Evolutionary conservation across 2,797 vertebrate species (phyloP), one percentile per base, ranked within the genome.

Genomic region (Anas bahamensis): DNA sequence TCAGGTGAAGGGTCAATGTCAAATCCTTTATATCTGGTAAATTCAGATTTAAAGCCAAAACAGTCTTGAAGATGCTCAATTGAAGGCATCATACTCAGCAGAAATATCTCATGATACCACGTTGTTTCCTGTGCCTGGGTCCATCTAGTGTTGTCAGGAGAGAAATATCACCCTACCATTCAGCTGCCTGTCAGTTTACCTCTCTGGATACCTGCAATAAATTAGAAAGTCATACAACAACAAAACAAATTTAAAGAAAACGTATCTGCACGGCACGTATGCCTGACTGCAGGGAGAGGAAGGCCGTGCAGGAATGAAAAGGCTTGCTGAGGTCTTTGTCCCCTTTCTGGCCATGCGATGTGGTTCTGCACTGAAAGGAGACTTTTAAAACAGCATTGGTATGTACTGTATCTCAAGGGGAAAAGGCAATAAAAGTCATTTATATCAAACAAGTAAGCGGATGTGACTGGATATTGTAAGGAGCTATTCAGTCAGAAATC

Each of bases 1-100:
- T 86, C 87, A 93, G 84, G 66, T 90, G 89, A 95, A 94, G 90
- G 90, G 93, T 90, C 90, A 86, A 70, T 78, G 68, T 90, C 92
- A 95, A 89, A 93, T 91, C 50, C 84, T 65, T 81, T 93, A 35
- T 72, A 86, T 78, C 73, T 90, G 86, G 24, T 22, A 95, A 92
- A 90, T 77, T 95, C 85, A 74, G 53, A 83, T 86, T 91, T 74
- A 91, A 91, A 79, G 83, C 88, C 61, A 86, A 92, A 94, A 69
- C 74, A 61, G 57, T 26, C 78, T 85, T 65, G 85, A 87, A 74
- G 69, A 56, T 63, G 79, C n/a, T 83, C 76, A 70, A 17, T 52
- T 66, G 89, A 78, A 96, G 94, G 31, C 53, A 63, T 80, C 63
- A 9, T n/a, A 89, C 70, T 95, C 90, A 94, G 86, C 82, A 94